These are phyloP conservation scores for Globodera rostochiensis DNA, from an alignment of 1,140 invertebrate species.

Conservation along the genomic window DNA sequence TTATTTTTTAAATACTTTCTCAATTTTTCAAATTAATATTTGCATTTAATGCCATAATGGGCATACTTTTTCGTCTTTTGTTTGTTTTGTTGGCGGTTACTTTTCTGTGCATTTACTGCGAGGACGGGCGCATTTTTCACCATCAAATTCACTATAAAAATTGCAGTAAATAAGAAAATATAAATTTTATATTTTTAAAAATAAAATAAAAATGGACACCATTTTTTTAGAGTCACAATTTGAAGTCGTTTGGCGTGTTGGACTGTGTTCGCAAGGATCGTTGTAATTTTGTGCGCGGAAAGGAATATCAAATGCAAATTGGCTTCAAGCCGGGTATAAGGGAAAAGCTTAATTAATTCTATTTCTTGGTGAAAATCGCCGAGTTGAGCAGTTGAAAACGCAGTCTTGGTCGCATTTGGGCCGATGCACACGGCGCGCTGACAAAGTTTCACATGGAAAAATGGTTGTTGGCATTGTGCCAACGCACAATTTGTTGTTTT, in stretches of 20 bases:
- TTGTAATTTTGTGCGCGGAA: constrained; percentile 17
- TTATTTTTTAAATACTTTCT: too few species aligned
- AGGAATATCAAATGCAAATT: constrained; percentile 24
- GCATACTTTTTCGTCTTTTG: neutral
- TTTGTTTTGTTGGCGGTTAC: neutral
- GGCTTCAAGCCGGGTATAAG: constrained; percentile 10
- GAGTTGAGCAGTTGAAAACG: constrained; percentile 37
- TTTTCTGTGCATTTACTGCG: neutral
- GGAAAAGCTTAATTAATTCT: neutral
- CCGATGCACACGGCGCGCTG: constrained; percentile 32
- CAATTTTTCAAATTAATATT: too few species aligned
- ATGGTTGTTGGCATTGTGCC: neutral
- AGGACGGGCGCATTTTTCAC: constrained; percentile 4
- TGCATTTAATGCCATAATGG: too few species aligned
- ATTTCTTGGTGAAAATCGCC: constrained; percentile 28
- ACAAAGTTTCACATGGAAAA: constrained; percentile 47
- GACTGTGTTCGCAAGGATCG: constrained; percentile 12
- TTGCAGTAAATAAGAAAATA: constrained; percentile 31
- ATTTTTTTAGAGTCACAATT: constrained; percentile 19
- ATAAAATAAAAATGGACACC: neutral
- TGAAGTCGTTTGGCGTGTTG: constrained; percentile 25
- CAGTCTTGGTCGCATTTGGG: constrained; percentile 42
- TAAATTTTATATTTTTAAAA: constrained; percentile 13
- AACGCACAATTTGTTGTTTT: neutral
- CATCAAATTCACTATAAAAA: constrained; percentile 40